Percentiles rank a stretch among this genome's conserved stretches.
Conservation (phyloP, 2,113 vertebrate genomes). For the Solenodon paradoxus region DNA sequence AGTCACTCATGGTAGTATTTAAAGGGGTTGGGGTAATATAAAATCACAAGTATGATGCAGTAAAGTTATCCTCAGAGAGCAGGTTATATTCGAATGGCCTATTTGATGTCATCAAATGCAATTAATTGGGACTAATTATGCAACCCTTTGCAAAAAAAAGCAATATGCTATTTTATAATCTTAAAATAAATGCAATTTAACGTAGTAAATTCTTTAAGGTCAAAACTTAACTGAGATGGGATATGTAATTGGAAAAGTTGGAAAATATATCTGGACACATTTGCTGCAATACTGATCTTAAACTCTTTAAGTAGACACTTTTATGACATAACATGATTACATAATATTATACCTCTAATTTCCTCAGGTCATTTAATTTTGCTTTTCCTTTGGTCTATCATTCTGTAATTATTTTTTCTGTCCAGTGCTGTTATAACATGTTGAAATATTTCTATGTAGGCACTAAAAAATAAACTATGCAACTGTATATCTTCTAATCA, state of each 20-base stretch:
- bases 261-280: conserved; percentile 1
- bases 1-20: background rate
- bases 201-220: conserved; percentile 4
- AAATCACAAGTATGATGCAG: background rate
- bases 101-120: background rate
- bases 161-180: conserved; percentile 31
- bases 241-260: conserved; percentile 54
- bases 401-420: conserved; percentile 26
- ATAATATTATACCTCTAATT: conserved; percentile 31
- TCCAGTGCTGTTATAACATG: background rate
- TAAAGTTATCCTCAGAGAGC: background rate
- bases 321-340: conserved; percentile 32
- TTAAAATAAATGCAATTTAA: conserved; percentile 44
- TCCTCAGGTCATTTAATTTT: background rate
- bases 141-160: conserved; percentile 2
- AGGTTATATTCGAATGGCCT: background rate
- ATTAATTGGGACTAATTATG: conserved; percentile 41
- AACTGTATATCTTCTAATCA: background rate
- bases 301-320: conserved; percentile 53
- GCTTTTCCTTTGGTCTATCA: background rate
- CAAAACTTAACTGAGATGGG: background rate
- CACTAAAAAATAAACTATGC: background rate
- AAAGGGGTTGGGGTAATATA: background rate
- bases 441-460: background rate
- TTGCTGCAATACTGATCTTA: conserved; percentile 62